Evolutionary conservation across 2,797 vertebrate species (phyloP), one percentile per base, ranked within the genome.

Genomic region (Acanthiza pusilla): DNA sequence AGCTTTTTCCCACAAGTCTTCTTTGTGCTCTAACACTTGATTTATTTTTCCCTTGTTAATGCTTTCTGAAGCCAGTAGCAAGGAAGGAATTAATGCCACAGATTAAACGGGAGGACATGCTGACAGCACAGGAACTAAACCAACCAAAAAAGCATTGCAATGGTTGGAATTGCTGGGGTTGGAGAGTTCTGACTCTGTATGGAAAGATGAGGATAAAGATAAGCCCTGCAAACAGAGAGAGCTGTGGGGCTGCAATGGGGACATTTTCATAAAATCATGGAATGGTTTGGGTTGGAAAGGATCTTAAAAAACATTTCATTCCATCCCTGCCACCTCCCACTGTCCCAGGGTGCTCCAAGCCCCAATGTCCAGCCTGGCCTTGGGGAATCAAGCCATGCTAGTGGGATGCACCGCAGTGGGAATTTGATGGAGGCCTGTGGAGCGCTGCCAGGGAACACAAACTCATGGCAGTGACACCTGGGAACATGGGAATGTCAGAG

Each of bases 31-130:
- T 81, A 81, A 90, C 88, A 90, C 92, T 95, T 94, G 95, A 96
- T 95, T 96, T 96, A 91, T 95, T 93, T 96, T 96, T 93, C 95
- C 92, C 88, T 79, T 90, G 94, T 88, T 94, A 94, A 92, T 68
- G 85, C 91, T 91, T 95, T 93, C 89, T 79, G 95, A 95, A 96
- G 94, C 94, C 94, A 90, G 91, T 92, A 91, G 92, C 96, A 96
- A 96, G 91, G 94, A 96, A 93, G 88, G 89, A 96, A 95, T 95
- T 88, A 91, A 92, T 63, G 92, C 23, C 70, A 50, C 73, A 60
- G 92, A 95, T 94, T 78, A 92, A 55, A 57, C 2, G 1, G 82
- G 73, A 76, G 91, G 94, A 91, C 82, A 67, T 94, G 94, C 94
- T 96, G 94, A 95, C 95, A 91, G 89, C 92, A 93, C 92, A 89